These are phyloP conservation scores for Villa cingulata DNA, from an alignment of 2,888 invertebrate species.

Conservation along the genomic window DNA sequence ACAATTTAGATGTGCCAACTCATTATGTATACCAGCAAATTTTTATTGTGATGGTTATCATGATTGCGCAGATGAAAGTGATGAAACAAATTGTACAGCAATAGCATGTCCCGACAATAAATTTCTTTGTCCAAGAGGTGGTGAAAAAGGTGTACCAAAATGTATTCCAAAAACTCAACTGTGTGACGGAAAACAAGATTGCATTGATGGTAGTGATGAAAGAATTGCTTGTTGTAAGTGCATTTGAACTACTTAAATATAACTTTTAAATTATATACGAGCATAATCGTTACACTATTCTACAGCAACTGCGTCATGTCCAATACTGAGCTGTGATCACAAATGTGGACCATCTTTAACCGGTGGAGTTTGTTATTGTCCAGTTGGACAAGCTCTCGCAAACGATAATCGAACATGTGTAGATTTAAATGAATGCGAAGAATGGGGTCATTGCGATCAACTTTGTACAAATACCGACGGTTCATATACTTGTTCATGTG, in stretches of 20 bases:
- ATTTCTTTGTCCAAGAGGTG: slow-evolving; percentile 75
- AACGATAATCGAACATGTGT: slow-evolving; percentile 73
- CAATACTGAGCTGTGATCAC: slow-evolving; percentile 74
- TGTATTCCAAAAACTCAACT: slow-evolving; percentile 80
- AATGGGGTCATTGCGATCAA: slow-evolving; percentile 94
- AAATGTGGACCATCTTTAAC: slow-evolving; percentile 80
- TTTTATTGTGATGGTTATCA: slow-evolving; percentile 70
- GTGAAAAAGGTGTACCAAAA: slow-evolving; percentile 56
- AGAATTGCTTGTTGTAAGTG: slow-evolving; percentile 76
- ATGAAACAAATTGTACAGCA: slow-evolving; percentile 76
- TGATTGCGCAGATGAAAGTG: slow-evolving; percentile 86
- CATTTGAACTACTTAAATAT: not conserved
- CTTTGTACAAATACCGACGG: slow-evolving; percentile 79
- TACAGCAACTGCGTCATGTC: slow-evolving; percentile 68
- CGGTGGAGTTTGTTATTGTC: slow-evolving; percentile 85
- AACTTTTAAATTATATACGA: too few relatives aligned
- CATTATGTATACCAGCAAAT: slow-evolving; percentile 78
- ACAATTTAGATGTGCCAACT: slow-evolving; percentile 87
- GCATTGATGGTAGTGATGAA: slow-evolving; percentile 84
- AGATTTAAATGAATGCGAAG: slow-evolving; percentile 82
- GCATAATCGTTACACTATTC: too few relatives aligned
- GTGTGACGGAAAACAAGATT: slow-evolving; percentile 83
- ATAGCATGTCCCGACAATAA: slow-evolving; percentile 81
- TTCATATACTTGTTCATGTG: slow-evolving; percentile 73
- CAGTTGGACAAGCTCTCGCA: slow-evolving; percentile 68